phyloP scores from a whole-genome alignment of 2,113 vertebrate genomes.

The rabbit (Oryctolagus cuniculus) region mOryCun1.1 NC_091438.1:161183501-161184000 shows the following conservation, averaged over 20 bases:
- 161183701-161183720: background rate
- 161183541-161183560: background rate
- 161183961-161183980: accelerated
- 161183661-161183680: conserved; percentile 6
- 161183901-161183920: background rate
- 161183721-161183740: background rate
- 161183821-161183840: background rate
- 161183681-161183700: background rate
- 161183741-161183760: background rate
- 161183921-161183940: background rate
- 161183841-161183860: accelerated
- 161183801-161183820: background rate
- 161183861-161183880: accelerated
- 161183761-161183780: background rate
- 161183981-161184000: accelerated
- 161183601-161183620: conserved; percentile 73
- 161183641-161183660: conserved; percentile 60
- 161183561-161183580: background rate
- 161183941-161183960: accelerated
- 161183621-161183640: background rate
- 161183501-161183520: background rate
- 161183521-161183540: background rate
- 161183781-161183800: accelerated
- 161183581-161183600: conserved; percentile 15
- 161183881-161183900: background rate